A percentile compares a stretch with the other conserved stretches of the same genome.
Evolutionary conservation across 2,113 vertebrate species (phyloP).

Genomic region (Glaucomys volans): DNA sequence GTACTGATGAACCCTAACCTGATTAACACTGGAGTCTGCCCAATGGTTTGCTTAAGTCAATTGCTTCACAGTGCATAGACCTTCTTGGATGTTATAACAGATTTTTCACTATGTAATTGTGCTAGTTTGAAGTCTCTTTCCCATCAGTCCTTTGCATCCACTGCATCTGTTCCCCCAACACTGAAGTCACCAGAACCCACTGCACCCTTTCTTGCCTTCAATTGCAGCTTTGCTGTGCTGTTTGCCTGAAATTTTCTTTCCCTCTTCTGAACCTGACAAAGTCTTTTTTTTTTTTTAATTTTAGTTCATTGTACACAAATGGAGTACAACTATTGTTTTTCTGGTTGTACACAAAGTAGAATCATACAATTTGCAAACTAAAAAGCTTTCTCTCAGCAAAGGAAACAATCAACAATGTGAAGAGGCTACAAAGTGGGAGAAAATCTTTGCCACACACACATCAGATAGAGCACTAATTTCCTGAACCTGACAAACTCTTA

Average conservation of each 20-base stretch:
- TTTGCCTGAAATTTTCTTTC: neutral
- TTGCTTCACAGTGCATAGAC: neutral
- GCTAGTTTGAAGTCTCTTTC: neutral
- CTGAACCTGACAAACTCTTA: neutral
- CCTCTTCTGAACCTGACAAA: neutral
- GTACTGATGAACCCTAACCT: neutral
- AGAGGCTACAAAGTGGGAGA: no score
- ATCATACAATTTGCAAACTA: no score
- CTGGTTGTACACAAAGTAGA: no score
- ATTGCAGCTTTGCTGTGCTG: neutral
- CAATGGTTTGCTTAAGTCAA: slow-evolving; percentile 26
- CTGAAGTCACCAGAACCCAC: neutral
- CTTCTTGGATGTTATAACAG: neutral
- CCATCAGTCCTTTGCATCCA: neutral
- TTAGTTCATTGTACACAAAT: no score
- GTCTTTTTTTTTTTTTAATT: no score
- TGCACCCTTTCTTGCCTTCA: neutral
- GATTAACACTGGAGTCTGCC: neutral
- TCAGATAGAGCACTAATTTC: no score
- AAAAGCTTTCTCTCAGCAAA: no score
- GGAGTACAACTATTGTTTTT: no score
- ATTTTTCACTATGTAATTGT: neutral
- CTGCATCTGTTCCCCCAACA: neutral
- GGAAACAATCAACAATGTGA: no score
- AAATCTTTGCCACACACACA: no score